Percentiles rank a stretch among this genome's conserved stretches.
Evolutionary conservation across 2,888 invertebrate genomes (phyloP).

Genomic region (Cordilura impudica): DNA sequence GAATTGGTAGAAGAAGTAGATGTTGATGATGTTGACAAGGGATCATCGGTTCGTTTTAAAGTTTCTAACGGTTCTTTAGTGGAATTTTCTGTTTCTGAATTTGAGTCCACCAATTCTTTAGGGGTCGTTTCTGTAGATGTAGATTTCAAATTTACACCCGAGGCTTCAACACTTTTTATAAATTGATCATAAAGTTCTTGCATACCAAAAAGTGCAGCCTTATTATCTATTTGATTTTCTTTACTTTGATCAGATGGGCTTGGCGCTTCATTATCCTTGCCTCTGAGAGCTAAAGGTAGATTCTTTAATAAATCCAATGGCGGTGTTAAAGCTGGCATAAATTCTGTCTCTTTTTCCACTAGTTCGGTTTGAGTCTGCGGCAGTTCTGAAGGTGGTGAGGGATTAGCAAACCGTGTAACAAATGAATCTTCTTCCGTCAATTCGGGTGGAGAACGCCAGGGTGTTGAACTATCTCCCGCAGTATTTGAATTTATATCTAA

Average conservation of each 20-base stretch:
- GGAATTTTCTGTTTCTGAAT: not conserved
- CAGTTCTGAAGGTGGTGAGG: conserved; percentile 67
- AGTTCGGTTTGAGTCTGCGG: conserved; percentile 10
- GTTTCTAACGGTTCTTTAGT: not conserved
- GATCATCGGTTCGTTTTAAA: conserved; percentile 40
- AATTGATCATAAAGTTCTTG: conserved; percentile 76
- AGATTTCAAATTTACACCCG: conserved; percentile 65
- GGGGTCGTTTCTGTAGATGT: not conserved
- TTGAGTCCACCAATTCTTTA: not conserved
- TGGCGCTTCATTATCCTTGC: no score
- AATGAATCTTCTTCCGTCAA: conserved; percentile 64
- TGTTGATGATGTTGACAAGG: conserved; percentile 64
- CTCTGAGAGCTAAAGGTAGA: not conserved
- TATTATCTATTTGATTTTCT: not conserved
- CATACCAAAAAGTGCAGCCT: conserved; percentile 69
- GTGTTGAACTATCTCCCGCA: conserved; percentile 69
- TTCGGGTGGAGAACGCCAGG: conserved; percentile 58
- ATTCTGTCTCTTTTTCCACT: not conserved
- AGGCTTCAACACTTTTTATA: conserved; percentile 74
- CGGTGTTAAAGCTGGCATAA: conserved; percentile 27
- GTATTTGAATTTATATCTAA: conserved; percentile 66
- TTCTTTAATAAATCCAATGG: conserved; percentile 40
- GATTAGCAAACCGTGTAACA: conserved; percentile 68
- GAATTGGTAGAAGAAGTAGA: conserved; percentile 60
- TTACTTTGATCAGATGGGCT: not conserved